Conservation (phyloP, 2,888 invertebrate species). For the Hoplodrina blanda region DNA sequence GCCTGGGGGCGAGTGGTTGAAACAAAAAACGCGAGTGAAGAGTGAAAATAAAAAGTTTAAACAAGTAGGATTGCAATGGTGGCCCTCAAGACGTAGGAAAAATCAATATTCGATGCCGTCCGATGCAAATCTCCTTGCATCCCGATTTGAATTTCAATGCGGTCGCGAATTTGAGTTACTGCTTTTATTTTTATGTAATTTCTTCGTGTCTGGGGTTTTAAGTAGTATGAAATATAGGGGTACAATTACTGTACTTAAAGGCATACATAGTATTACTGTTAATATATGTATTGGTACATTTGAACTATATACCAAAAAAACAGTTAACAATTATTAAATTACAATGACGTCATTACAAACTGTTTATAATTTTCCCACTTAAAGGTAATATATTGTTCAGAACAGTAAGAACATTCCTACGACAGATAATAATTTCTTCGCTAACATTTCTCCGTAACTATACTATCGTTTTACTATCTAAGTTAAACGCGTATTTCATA, state of each 20-base stretch:
- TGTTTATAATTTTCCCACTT: constrained; percentile 20
- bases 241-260: constrained; percentile 3
- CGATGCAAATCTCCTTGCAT: constrained; percentile 89
- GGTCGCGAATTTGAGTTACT: constrained; percentile 80
- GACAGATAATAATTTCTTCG: constrained; percentile 57
- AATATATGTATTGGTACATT: background rate
- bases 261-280: background rate
- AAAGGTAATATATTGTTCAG: constrained; percentile 24
- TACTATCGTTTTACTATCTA: constrained; percentile 66
- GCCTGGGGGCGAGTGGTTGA: constrained; percentile 88
- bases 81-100: constrained; percentile 87
- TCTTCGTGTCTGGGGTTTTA: constrained; percentile 62
- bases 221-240: constrained; percentile 43
- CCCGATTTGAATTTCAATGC: constrained; percentile 88
- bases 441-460: constrained; percentile 64
- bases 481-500: constrained; percentile 67
- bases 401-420: constrained; percentile 39
- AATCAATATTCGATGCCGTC: constrained; percentile 88
- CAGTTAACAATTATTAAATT: constrained; percentile 19
- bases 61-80: constrained; percentile 88
- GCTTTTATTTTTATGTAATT: constrained; percentile 78
- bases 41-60: constrained; percentile 91
- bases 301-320: too few species aligned
- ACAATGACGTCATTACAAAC: constrained; percentile 35
- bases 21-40: constrained; percentile 90